These are phyloP conservation scores for Paratilapia polleni DNA, from an alignment of 2,113 vertebrate genomes.

Conservation along the genomic window DNA sequence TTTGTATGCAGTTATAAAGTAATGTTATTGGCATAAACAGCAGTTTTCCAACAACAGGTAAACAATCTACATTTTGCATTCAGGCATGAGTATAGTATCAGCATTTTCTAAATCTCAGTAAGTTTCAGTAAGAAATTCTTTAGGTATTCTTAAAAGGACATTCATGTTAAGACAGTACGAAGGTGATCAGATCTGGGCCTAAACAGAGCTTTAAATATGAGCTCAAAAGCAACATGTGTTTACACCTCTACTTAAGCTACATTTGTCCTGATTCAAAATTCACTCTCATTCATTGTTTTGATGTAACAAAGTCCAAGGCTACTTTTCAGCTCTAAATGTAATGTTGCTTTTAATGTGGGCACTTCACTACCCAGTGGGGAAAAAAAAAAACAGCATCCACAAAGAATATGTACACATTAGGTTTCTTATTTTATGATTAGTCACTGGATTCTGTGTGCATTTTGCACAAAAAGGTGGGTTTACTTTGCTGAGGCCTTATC, in stretches of 20 bases:
- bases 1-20: not conserved
- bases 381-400: not conserved
- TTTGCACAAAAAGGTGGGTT: not conserved
- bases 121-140: not conserved
- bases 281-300: not conserved
- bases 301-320: not conserved
- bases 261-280: not conserved
- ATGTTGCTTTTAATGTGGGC: not conserved
- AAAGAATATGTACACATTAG: not conserved
- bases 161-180: not conserved
- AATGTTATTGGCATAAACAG: rapidly evolving
- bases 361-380: not conserved
- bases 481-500: not conserved
- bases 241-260: not conserved
- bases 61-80: not conserved
- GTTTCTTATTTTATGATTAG: not conserved
- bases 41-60: not conserved
- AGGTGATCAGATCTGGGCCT: not conserved
- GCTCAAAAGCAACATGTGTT: not conserved
- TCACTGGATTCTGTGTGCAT: not conserved
- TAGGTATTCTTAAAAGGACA: not conserved
- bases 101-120: not conserved
- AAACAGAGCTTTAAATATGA: not conserved
- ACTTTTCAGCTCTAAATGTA: not conserved
- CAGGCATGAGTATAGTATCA: not conserved